phyloP scores from a whole-genome alignment of 2,113 vertebrate species.

The Miniopterus natalensis region DNA sequence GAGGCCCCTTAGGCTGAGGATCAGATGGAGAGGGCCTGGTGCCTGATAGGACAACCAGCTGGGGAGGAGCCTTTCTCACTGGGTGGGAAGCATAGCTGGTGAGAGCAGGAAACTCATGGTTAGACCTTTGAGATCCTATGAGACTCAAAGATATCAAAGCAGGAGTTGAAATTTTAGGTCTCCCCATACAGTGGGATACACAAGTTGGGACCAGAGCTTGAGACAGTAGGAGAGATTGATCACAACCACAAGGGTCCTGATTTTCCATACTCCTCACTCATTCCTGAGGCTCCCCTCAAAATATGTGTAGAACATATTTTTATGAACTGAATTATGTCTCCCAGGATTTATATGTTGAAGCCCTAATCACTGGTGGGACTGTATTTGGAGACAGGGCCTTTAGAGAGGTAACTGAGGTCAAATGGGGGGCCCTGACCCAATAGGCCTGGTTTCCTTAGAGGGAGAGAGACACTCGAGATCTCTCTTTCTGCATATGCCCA shows the following conservation, averaged over 20 bases:
- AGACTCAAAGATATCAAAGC: not conserved
- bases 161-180: not conserved
- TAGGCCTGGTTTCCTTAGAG: not conserved
- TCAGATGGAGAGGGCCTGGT: not conserved
- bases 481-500: accelerated
- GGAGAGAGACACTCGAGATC: not conserved
- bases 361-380: not conserved
- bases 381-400: not conserved
- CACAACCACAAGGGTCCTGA: not conserved
- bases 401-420: not conserved
- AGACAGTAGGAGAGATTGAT: not conserved
- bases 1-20: not conserved
- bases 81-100: accelerated
- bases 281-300: not conserved
- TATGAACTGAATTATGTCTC: not conserved
- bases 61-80: not conserved
- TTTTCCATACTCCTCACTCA: not conserved
- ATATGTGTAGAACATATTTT: not conserved
- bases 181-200: accelerated
- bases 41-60: no score
- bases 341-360: not conserved
- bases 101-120: not conserved
- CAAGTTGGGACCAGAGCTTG: not conserved
- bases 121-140: not conserved
- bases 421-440: not conserved